These are phyloP conservation scores for Willowsia nigromaculata DNA, from an alignment of 2,888 invertebrate genomes.

Conservation along the genomic window DNA sequence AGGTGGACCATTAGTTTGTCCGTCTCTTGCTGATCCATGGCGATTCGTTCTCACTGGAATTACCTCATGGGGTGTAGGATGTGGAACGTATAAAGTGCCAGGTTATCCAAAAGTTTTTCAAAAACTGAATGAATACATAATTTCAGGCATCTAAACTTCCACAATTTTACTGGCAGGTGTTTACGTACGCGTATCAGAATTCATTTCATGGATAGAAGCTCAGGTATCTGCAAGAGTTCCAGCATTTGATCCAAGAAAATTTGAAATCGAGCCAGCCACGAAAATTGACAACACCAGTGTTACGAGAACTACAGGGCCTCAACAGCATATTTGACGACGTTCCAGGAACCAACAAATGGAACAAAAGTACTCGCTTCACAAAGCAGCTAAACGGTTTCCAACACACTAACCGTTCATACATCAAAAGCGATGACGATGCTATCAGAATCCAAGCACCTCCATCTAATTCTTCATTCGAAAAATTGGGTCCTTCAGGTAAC, in stretches of 20 bases:
- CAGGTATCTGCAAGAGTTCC: constrained; percentile 69
- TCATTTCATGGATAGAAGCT: constrained; percentile 75
- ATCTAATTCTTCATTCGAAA: background rate
- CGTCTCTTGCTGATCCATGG: constrained; percentile 76
- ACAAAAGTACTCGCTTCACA: background rate
- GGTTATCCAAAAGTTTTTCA: constrained; percentile 5
- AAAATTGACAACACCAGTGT: background rate
- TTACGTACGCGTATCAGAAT: constrained; percentile 74
- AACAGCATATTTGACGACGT: constrained; percentile 76
- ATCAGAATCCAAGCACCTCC: background rate
- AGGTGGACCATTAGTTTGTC: constrained; percentile 78
- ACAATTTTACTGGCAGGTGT: constrained; percentile 52
- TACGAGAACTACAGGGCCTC: constrained; percentile 22
- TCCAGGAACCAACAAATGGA: background rate
- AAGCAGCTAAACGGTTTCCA: background rate
- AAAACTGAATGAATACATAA: no score
- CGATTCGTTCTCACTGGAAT: constrained; percentile 77
- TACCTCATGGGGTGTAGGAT: constrained; percentile 77
- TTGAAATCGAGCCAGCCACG: constrained; percentile 28
- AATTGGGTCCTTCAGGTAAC: background rate
- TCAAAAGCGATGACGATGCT: background rate
- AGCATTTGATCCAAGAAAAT: constrained; percentile 69
- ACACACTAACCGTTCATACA: background rate
- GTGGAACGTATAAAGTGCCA: constrained; percentile 76
- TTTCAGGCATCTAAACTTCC: background rate